Base-by-base conservation (phyloP, 2,113 vertebrate species). In the Burhinus oedicnemus region DNA sequence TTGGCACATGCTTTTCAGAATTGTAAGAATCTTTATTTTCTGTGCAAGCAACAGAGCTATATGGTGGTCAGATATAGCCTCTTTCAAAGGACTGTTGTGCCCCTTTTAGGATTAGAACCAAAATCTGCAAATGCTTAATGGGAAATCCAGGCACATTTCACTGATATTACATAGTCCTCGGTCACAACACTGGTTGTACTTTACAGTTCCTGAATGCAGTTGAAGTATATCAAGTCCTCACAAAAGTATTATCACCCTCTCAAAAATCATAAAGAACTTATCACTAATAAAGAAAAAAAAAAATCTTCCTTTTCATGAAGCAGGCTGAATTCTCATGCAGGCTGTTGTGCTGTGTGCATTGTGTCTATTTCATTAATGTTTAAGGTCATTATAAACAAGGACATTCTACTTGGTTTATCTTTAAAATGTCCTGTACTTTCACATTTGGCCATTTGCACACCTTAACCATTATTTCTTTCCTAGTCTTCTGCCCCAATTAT, bases 1-100 rank as follows among this genome's bases (percentile, higher is more conserved):
- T 96, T 92, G 94, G 97, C 95, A 97, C 82, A 86, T 96, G 96
- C 97, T 98, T 98, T 96, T 92, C 97, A 96, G 97, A 98, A 98
- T 97, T 97, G 97, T 96, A 98, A 97, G 97, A 97, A 98, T 97
- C 97, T 97, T 97, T 93, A 84, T 97, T 98, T 98, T 98, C 98
- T 98, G 97, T 95, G 95, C 94, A 98, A 97, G 95, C 94, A 97
- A 21, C 66, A 69, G 36, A 78, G 16, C 78, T 71, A 5, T 55
- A 57, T 29, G 51, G n/a, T 36, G 45, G 60, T 85, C 87, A 36
- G 66, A 83, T 34, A 45, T 11, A 85, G 49, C 12, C 20, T 86
- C 66, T 80, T 85, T 52, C 91, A 80, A 66, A 89, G 40, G 91
- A 32, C 81, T 87, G 20, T 21, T 89, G 42, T 80, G 58, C 29